A percentile compares a stretch with the other conserved stretches of the same genome.
Conservation (phyloP, 2,113 vertebrate genomes). For the Bombycilla garrulus region DNA sequence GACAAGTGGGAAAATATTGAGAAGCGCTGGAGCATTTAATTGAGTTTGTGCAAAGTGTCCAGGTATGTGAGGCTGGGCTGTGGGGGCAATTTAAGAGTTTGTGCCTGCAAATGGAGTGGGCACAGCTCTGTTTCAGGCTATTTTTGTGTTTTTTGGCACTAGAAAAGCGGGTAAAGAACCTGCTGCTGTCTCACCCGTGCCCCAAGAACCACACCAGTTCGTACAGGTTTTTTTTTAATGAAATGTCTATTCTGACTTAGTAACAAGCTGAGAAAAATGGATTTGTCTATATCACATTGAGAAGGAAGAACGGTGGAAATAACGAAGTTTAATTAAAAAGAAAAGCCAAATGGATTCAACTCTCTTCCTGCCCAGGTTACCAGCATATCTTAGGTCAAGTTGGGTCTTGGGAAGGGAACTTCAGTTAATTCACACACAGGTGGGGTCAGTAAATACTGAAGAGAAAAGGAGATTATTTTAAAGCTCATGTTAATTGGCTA, state of each 20-base stretch:
- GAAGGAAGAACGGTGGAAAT: neutral
- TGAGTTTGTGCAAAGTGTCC: conserved; percentile 39
- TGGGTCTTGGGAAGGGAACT: neutral
- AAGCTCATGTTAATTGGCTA: neutral
- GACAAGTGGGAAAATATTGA: conserved; percentile 37
- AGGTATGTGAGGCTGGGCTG: neutral
- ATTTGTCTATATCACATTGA: neutral
- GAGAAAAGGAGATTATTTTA: neutral
- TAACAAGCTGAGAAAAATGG: neutral
- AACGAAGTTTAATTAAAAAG: conserved; percentile 8
- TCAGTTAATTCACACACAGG: neutral
- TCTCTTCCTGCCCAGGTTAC: neutral
- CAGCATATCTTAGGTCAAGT: neutral
- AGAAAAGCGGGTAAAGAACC: neutral
- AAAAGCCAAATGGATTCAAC: neutral
- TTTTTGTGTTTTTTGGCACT: neutral
- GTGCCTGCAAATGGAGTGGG: neutral
- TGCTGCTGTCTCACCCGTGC: neutral
- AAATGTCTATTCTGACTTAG: neutral
- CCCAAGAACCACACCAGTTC: neutral
- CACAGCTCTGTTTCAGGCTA: neutral
- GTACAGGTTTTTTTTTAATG: neutral
- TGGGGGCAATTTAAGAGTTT: neutral
- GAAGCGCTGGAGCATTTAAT: conserved; percentile 42
- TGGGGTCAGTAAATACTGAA: neutral